Evolutionary conservation across 2,797 vertebrate species (phyloP).

Genomic region (Pseudomugil tenellus): DNA sequence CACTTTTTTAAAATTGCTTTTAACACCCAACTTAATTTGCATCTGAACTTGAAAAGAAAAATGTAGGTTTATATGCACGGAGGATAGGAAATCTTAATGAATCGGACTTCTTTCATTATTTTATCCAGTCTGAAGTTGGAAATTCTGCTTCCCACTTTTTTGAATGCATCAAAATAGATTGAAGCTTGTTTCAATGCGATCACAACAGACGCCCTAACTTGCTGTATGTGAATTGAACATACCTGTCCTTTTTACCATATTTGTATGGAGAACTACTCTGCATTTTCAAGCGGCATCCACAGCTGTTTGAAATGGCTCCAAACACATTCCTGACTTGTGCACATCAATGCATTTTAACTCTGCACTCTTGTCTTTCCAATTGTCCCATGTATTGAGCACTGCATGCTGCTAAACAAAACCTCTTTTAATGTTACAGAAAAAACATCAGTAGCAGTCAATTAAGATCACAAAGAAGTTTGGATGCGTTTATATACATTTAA

Average conservation of each 20-base stretch:
- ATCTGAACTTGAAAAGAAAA: too few relatives aligned
- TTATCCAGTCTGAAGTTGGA: too few relatives aligned
- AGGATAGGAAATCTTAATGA: too few relatives aligned
- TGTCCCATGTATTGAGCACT: neutral
- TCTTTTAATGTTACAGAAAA: neutral
- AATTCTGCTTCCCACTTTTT: too few relatives aligned
- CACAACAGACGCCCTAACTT: neutral
- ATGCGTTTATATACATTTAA: too few relatives aligned
- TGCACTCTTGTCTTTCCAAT: neutral
- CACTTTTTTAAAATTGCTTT: too few relatives aligned
- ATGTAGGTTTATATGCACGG: too few relatives aligned
- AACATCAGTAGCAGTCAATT: neutral
- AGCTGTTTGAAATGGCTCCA: neutral
- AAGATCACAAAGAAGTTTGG: neutral
- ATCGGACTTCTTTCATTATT: too few relatives aligned
- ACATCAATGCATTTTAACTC: too few relatives aligned
- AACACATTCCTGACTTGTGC: too few relatives aligned
- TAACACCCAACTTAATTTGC: too few relatives aligned
- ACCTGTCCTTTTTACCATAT: neutral
- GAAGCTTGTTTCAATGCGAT: neutral
- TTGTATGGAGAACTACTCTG: neutral
- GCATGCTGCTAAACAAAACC: neutral
- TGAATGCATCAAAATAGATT: neutral
- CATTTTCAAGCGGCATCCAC: neutral
- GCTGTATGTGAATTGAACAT: neutral